phyloP scores from a whole-genome alignment of 1,140 invertebrate species.

The Cyclargus thomasi region DNA sequence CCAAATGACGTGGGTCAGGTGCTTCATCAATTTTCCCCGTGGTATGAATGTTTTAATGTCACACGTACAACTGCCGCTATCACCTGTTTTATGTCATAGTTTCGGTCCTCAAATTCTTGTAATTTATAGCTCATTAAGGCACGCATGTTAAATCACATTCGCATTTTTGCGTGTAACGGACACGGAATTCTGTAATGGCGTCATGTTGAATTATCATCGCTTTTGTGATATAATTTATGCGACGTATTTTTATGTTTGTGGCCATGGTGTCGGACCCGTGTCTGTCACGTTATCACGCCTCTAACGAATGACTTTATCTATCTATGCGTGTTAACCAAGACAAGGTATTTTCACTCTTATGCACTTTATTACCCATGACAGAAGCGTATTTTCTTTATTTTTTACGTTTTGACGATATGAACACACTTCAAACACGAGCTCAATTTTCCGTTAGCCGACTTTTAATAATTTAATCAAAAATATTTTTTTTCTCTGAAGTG shows the following conservation, averaged over 20 bases:
- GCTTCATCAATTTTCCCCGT: too few relatives aligned
- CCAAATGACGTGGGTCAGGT: too few relatives aligned
- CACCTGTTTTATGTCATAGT: neutral
- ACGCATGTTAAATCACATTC: neutral
- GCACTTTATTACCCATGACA: too few relatives aligned
- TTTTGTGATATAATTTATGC: slow-evolving; percentile 9
- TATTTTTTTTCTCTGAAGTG: too few relatives aligned
- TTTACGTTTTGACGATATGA: too few relatives aligned
- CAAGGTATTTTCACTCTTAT: too few relatives aligned
- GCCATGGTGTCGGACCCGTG: slow-evolving; percentile 17
- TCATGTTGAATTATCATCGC: slow-evolving; percentile 10
- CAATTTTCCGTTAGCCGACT: too few relatives aligned
- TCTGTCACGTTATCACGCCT: slow-evolving; percentile 20
- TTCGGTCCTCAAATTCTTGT: neutral
- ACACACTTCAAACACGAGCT: too few relatives aligned
- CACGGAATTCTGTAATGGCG: slow-evolving; percentile 4
- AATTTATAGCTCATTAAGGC: neutral
- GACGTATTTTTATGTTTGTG: neutral
- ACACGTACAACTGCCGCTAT: neutral
- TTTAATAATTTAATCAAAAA: too few relatives aligned
- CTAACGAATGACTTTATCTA: slow-evolving; percentile 37
- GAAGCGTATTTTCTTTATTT: too few relatives aligned
- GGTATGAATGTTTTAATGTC: neutral
- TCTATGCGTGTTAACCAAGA: slow-evolving; percentile 43
- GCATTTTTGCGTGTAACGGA: slow-evolving; percentile 2